Percentiles rank a stretch among this genome's conserved stretches.
These are phyloP conservation scores for Rhabditophanes sp. DNA, from an alignment of 2,888 invertebrate species.

Conservation along the genomic window DNA sequence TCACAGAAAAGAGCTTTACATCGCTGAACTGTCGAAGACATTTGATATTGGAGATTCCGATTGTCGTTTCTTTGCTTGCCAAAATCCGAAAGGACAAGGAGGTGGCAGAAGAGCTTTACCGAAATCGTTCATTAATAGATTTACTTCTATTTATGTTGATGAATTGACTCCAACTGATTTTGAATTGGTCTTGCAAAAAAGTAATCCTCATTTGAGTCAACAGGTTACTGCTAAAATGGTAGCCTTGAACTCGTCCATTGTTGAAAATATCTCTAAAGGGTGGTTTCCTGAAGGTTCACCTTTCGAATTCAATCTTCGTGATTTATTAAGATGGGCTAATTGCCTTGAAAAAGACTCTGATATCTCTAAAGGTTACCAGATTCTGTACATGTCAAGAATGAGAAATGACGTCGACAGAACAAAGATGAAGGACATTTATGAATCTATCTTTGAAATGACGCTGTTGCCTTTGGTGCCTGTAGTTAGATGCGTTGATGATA, in stretches of 20 bases:
- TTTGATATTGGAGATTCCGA: conserved; percentile 23
- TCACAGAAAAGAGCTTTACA: conserved; percentile 82
- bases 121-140: conserved; percentile 86
- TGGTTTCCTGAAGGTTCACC: conserved; percentile 52
- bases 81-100: conserved; percentile 87
- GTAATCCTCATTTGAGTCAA: background rate
- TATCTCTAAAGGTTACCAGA: conserved; percentile 15
- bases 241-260: conserved; percentile 1
- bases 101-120: conserved; percentile 88
- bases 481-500: background rate
- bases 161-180: conserved; percentile 19
- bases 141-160: conserved; percentile 52
- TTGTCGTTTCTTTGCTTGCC: conserved; percentile 84
- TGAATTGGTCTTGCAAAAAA: background rate
- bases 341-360: conserved; percentile 9
- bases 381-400: conserved; percentile 75
- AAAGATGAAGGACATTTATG: conserved; percentile 42
- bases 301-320: conserved; percentile 91
- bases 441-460: conserved; percentile 3
- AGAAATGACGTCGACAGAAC: conserved; percentile 61
- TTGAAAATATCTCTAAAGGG: conserved; percentile 7
- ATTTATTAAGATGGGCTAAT: conserved; percentile 81
- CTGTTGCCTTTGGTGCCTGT: background rate
- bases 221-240: conserved; percentile 6
- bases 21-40: conserved; percentile 73